These are phyloP conservation scores for Bucorvus abyssinicus DNA, from an alignment of 2,797 vertebrate genomes.

Conservation along the genomic window DNA sequence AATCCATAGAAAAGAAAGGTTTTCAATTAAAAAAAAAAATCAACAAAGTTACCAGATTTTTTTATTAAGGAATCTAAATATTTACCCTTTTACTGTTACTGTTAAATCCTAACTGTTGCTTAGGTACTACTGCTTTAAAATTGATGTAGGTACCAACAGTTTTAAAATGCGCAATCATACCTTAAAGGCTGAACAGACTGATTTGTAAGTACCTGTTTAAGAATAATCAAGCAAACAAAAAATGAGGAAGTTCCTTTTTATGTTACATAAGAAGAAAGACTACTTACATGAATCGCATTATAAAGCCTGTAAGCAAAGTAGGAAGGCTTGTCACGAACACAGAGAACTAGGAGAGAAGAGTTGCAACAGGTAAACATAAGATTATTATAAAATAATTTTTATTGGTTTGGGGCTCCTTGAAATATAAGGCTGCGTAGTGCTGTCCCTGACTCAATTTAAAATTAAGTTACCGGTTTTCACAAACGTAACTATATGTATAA, in stretches of 20 bases:
- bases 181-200: neutral
- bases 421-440: neutral
- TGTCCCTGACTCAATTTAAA: neutral
- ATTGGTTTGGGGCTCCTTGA: neutral
- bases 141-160: neutral
- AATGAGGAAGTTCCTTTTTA: neutral
- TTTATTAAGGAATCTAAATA: neutral
- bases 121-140: neutral
- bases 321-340: conserved; percentile 76
- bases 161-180: neutral
- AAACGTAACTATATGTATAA: neutral
- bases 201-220: neutral
- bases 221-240: neutral
- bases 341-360: conserved; percentile 71
- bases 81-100: neutral
- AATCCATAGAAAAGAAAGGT: neutral
- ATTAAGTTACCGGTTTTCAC: neutral
- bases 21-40: neutral
- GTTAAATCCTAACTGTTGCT: neutral
- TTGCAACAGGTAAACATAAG: neutral
- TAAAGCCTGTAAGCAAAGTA: conserved; percentile 80
- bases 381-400: neutral
- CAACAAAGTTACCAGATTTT: neutral
- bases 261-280: neutral
- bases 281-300: conserved; percentile 80